Evolutionary conservation across 2,113 vertebrate species (phyloP).

Genomic region (Poeciliopsis occidentalis): DNA sequence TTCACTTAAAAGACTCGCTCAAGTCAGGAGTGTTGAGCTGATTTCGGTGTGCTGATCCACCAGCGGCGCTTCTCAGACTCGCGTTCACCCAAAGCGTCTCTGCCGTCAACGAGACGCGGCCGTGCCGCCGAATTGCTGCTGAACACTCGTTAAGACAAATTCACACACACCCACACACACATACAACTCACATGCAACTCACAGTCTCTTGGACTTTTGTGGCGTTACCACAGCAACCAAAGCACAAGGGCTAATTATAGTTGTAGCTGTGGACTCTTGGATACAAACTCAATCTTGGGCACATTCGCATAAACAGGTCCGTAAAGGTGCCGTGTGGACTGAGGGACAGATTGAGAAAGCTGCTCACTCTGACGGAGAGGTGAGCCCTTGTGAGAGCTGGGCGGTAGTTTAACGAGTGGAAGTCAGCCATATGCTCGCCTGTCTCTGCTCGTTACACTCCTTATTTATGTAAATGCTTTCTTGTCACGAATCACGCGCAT

Average conservation of each 20-base stretch:
- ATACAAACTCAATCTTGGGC: constrained; percentile 44
- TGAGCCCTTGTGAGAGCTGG: not conserved
- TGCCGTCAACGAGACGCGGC: constrained; percentile 9
- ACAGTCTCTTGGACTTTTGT: constrained; percentile 45
- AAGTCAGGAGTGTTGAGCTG: not conserved
- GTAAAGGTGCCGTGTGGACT: not conserved
- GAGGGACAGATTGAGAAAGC: constrained; percentile 11
- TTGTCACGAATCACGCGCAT: not conserved
- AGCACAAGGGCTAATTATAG: constrained; percentile 73
- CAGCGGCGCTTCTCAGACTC: constrained; percentile 13
- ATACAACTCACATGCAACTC: constrained; percentile 18
- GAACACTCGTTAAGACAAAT: constrained; percentile 35
- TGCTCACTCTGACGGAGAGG: constrained; percentile 4
- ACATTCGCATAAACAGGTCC: constrained; percentile 36
- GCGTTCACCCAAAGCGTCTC: constrained; percentile 11
- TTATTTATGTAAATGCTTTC: not conserved
- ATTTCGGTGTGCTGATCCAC: not conserved
- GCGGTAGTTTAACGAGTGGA: not conserved
- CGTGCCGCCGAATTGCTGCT: constrained; percentile 17
- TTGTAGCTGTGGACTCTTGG: constrained; percentile 50
- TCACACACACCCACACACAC: constrained; percentile 18
- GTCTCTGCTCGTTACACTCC: not conserved
- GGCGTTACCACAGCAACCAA: constrained; percentile 69
- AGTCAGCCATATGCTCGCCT: not conserved
- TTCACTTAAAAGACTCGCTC: not conserved